Conservation (phyloP, 2,888 invertebrate species). For the Tromatobia lineatoria region DNA sequence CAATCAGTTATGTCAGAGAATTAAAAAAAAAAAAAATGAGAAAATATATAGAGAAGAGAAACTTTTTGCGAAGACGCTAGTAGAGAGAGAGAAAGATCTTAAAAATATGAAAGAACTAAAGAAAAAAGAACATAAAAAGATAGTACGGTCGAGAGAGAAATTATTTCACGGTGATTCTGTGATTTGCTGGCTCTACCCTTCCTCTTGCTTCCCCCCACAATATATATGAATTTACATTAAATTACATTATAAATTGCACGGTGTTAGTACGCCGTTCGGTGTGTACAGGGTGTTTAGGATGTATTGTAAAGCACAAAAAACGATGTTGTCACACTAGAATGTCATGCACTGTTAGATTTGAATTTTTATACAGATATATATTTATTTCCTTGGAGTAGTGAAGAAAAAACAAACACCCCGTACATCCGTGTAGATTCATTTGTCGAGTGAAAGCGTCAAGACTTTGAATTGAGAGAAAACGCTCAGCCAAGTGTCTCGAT, state of each 20-base stretch:
- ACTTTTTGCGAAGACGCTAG: slow-evolving; percentile 29
- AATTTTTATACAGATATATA: background rate
- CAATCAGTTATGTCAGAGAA: slow-evolving; percentile 39
- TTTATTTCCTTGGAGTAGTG: slow-evolving; percentile 47
- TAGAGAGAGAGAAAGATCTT: slow-evolving; percentile 51
- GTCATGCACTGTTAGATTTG: background rate
- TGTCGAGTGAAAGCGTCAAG: slow-evolving; percentile 15
- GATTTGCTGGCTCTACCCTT: slow-evolving; percentile 85
- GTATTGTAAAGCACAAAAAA: background rate
- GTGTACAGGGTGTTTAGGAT: slow-evolving; percentile 38
- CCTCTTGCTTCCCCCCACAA: slow-evolving; percentile 85
- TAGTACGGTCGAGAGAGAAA: slow-evolving; percentile 67
- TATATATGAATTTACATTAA: slow-evolving; percentile 66
- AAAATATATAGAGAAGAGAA: slow-evolving; percentile 15
- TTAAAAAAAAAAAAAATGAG: slow-evolving; percentile 9
- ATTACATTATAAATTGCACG: slow-evolving; percentile 69
- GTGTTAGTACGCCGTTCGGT: slow-evolving; percentile 66
- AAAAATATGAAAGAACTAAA: slow-evolving; percentile 16
- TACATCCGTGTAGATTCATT: slow-evolving; percentile 53
- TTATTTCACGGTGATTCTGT: slow-evolving; percentile 77
- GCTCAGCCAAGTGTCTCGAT: slow-evolving; percentile 17
- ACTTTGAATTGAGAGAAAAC: background rate
- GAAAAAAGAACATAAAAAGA: slow-evolving; percentile 67
- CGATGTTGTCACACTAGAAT: slow-evolving; percentile 10
- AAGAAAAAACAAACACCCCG: slow-evolving; percentile 22